These are phyloP conservation scores for Cantharis rufa DNA, from an alignment of 2,888 invertebrate genomes.

Conservation along the genomic window DNA sequence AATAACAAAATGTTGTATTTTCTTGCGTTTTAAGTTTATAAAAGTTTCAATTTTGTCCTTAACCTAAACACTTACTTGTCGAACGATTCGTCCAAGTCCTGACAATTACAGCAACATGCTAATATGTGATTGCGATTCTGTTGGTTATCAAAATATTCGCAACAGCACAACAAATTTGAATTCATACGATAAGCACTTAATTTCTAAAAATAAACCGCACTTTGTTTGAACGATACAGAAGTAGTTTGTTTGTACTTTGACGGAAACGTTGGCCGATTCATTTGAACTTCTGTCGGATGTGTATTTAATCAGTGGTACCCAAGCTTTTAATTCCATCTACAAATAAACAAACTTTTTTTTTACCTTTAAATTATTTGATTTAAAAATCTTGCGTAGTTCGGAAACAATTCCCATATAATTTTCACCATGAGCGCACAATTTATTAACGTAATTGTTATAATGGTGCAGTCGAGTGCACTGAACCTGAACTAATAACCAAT, in stretches of 20 bases:
- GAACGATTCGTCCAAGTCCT: constrained; percentile 61
- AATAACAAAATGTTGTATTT: background rate
- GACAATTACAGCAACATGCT: constrained; percentile 64
- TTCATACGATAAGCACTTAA: background rate
- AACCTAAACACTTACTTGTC: constrained; percentile 57
- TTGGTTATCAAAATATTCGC: constrained; percentile 61
- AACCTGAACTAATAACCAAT: constrained; percentile 10
- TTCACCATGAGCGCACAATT: background rate
- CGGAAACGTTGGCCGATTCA: background rate
- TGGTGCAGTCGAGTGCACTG: background rate
- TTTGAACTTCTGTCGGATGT: background rate
- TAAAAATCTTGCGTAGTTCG: background rate
- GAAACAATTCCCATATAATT: background rate
- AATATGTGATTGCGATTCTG: constrained; percentile 60
- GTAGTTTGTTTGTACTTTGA: background rate
- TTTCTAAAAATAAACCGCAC: background rate
- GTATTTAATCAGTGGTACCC: background rate
- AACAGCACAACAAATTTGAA: constrained; percentile 59
- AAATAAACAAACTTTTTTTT: background rate
- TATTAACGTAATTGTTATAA: constrained; percentile 1
- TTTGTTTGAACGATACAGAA: background rate
- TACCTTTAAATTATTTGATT: background rate
- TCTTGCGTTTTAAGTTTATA: background rate
- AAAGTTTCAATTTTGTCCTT: background rate
- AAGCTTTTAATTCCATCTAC: background rate